Percentiles rank a stretch among this genome's conserved stretches.
phyloP scores from a whole-genome alignment of 64 coral and sea anemone genomes.

The Actinia equina region DNA sequence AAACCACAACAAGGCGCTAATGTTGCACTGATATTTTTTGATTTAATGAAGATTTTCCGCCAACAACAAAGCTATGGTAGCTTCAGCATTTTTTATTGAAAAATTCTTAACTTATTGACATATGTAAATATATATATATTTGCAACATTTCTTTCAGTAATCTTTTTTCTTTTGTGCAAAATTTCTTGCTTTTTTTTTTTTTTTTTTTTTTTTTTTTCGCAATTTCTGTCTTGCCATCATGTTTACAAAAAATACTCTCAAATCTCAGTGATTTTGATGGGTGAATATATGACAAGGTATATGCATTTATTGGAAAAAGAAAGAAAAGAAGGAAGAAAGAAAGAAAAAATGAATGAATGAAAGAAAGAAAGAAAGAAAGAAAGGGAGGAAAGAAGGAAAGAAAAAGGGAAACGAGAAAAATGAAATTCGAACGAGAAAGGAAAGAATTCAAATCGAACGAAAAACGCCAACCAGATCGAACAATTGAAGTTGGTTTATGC shows the following conservation, averaged over 20 bases:
- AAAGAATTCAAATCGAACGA: not conserved
- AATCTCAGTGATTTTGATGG: not conserved
- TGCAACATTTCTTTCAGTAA: too few species aligned
- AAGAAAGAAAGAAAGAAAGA: not conserved
- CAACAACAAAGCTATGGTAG: not conserved
- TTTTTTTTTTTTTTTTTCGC: too few species aligned
- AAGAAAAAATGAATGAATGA: not conserved
- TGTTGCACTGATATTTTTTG: not conserved
- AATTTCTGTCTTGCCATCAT: too few species aligned
- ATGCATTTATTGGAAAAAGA: not conserved
- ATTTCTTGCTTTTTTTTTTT: too few species aligned
- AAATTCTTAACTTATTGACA: too few species aligned
- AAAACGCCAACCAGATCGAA: not conserved
- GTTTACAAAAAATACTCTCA: not conserved
- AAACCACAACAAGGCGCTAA: not conserved
- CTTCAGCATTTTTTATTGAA: not conserved
- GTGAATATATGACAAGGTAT: not conserved
- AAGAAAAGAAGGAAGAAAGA: not conserved
- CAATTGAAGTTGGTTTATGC: too few species aligned
- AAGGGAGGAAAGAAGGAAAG: not conserved
- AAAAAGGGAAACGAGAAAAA: not conserved
- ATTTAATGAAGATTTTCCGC: not conserved
- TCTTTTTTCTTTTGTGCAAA: too few species aligned
- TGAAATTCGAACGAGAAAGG: not conserved
- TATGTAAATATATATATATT: too few species aligned